Evolutionary conservation across 2,888 invertebrate species (phyloP).

Genomic region (Alloplasta piceator): DNA sequence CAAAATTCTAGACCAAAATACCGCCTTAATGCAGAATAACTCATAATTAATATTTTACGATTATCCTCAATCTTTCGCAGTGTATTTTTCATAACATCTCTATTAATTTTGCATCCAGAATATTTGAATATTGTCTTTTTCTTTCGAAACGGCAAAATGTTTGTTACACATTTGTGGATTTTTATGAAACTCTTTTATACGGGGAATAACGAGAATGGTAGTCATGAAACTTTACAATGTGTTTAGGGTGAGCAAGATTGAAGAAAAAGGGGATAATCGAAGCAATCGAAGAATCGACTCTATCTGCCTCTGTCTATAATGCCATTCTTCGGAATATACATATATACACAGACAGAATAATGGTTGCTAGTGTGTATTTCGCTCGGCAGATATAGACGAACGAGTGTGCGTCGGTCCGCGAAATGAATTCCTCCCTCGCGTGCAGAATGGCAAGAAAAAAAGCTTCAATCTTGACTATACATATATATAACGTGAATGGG

Average conservation of each 20-base stretch:
- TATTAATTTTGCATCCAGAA: too few relatives aligned
- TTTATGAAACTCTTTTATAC: too few relatives aligned
- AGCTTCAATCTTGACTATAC: slow-evolving; percentile 31
- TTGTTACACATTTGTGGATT: too few relatives aligned
- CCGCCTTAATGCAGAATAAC: too few relatives aligned
- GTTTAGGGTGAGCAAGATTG: slow-evolving; percentile 42
- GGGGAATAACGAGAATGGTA: too few relatives aligned
- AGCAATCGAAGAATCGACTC: slow-evolving; percentile 76
- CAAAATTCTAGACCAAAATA: too few relatives aligned
- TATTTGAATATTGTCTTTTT: too few relatives aligned
- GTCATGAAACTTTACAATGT: not conserved
- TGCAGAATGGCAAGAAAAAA: slow-evolving; percentile 53
- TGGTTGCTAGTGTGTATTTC: slow-evolving; percentile 17
- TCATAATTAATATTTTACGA: too few relatives aligned
- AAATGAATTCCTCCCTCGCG: slow-evolving; percentile 81
- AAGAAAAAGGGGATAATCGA: slow-evolving; percentile 79
- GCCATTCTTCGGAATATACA: slow-evolving; percentile 45
- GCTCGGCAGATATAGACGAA: slow-evolving; percentile 67
- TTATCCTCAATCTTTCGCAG: too few relatives aligned
- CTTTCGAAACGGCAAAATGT: too few relatives aligned
- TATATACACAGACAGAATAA: not conserved
- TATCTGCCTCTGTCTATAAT: slow-evolving; percentile 46
- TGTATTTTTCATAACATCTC: too few relatives aligned
- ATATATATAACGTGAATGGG: slow-evolving; percentile 23
- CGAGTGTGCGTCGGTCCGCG: slow-evolving; percentile 81